Percentiles rank a stretch among this genome's conserved stretches.
These are phyloP conservation scores for Sebastes steindachneri DNA, from an alignment of 2,797 vertebrate species.

Conservation along the genomic window DNA sequence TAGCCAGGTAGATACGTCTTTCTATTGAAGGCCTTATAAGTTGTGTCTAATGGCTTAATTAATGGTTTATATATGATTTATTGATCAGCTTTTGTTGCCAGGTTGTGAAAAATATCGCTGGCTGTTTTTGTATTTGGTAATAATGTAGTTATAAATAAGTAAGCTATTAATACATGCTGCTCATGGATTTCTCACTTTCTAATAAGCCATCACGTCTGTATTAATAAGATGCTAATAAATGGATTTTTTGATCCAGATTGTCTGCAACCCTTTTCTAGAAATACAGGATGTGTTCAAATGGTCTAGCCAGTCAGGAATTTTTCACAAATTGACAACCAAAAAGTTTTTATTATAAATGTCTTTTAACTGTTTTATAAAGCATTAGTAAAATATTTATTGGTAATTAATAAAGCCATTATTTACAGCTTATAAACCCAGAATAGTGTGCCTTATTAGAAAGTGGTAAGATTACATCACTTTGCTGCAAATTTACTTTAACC, in stretches of 20 bases:
- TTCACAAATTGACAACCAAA: neutral
- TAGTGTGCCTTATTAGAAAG: neutral
- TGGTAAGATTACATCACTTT: neutral
- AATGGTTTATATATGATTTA: neutral
- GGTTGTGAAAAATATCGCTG: neutral
- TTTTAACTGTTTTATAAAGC: neutral
- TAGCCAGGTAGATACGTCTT: neutral
- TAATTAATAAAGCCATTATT: neutral
- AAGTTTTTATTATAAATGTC: neutral
- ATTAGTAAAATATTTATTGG: neutral
- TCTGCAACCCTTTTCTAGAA: neutral
- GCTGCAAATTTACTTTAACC: too few relatives aligned
- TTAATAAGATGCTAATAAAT: neutral
- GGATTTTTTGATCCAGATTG: neutral
- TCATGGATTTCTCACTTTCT: neutral
- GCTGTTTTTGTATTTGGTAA: neutral
- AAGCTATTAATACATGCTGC: neutral
- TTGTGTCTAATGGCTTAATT: neutral
- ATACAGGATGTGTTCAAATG: neutral
- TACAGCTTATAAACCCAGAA: neutral
- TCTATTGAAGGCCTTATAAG: neutral
- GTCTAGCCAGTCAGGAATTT: neutral
- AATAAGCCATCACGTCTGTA: neutral
- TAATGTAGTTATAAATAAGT: neutral
- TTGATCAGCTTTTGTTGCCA: neutral